These are phyloP conservation scores for Leucophenga maculata DNA, from an alignment of 2,888 invertebrate genomes.

Conservation along the genomic window DNA sequence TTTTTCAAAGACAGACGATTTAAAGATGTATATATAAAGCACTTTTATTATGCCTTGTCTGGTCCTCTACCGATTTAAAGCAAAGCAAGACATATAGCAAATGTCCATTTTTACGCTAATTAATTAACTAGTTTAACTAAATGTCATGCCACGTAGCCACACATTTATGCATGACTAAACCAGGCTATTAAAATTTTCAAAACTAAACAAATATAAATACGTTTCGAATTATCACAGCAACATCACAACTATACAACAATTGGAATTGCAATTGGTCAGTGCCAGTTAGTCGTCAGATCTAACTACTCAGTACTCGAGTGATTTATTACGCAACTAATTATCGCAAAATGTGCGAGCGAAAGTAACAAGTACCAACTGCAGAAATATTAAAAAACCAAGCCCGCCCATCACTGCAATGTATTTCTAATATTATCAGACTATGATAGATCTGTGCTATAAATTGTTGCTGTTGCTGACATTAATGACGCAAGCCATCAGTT, in stretches of 20 bases:
- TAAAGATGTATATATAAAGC: too few relatives aligned
- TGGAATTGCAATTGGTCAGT: slow-evolving; percentile 46
- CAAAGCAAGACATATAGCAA: too few relatives aligned
- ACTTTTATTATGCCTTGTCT: too few relatives aligned
- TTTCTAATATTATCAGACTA: neutral
- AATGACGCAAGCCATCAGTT: slow-evolving; percentile 41
- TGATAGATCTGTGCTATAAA: neutral
- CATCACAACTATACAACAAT: slow-evolving; percentile 39
- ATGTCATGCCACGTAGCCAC: neutral
- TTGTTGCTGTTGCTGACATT: slow-evolving; percentile 32
- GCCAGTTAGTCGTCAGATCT: slow-evolving; percentile 23
- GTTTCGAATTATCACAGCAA: slow-evolving; percentile 4
- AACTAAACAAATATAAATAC: neutral
- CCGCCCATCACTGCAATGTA: neutral
- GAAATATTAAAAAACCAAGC: neutral
- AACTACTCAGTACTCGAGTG: slow-evolving; percentile 35
- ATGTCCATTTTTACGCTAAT: too few relatives aligned
- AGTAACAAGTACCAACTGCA: neutral
- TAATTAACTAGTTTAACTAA: too few relatives aligned
- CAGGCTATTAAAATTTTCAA: too few relatives aligned
- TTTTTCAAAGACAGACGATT: too few relatives aligned
- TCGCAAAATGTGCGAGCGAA: slow-evolving; percentile 9
- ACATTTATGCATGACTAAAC: neutral
- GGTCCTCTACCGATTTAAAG: too few relatives aligned
- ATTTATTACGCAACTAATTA: slow-evolving; percentile 19